Conservation (phyloP, 2,797 vertebrate genomes). For the Molothrus ater region DNA sequence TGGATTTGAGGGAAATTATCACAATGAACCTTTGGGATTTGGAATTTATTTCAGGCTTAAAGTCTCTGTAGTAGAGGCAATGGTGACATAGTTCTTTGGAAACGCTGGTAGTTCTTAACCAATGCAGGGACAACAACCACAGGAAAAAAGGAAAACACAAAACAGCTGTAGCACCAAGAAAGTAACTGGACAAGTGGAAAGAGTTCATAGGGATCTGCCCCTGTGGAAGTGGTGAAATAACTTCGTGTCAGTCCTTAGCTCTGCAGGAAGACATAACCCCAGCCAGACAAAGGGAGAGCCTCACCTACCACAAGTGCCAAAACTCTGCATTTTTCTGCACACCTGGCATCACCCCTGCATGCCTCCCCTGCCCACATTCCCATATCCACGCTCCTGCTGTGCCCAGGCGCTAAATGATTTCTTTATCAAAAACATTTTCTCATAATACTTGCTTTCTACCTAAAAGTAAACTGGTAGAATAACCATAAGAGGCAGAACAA, state of each 20-base stretch:
- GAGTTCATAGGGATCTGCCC: background rate
- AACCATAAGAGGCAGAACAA: background rate
- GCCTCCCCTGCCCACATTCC: background rate
- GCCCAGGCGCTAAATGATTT: fast-evolving
- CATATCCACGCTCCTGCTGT: background rate
- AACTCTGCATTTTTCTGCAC: constrained; percentile 74
- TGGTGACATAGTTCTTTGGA: background rate
- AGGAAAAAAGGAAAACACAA: fast-evolving
- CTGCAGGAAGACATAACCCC: background rate
- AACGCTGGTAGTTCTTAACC: background rate
- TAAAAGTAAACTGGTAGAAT: background rate
- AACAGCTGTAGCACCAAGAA: background rate
- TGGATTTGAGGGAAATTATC: background rate
- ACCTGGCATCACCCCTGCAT: constrained; percentile 59
- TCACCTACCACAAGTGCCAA: constrained; percentile 81
- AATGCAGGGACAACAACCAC: background rate
- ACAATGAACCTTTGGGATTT: background rate
- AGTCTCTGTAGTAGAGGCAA: background rate
- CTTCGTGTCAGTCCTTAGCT: background rate
- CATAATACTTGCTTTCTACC: background rate
- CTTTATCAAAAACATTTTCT: background rate
- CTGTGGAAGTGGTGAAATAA: background rate
- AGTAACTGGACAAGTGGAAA: background rate
- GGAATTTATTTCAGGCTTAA: background rate
- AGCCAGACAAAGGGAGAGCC: background rate